Base-by-base conservation (phyloP, 2,888 invertebrate species). In the Xanthia icteritia region DNA sequence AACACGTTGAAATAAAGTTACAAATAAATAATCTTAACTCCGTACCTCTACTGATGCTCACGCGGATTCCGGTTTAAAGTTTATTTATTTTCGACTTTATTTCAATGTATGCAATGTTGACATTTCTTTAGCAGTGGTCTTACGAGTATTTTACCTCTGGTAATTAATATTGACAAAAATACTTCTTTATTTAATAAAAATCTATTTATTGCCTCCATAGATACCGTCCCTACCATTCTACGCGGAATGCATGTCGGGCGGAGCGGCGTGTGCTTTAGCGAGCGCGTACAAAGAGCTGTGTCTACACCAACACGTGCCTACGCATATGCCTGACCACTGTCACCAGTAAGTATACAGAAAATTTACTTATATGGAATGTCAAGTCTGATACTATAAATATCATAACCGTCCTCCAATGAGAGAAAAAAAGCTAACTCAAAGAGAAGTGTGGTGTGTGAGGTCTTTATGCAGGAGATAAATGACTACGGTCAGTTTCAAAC, bases 281-380 rank as follows among this genome's bases (percentile, higher is more conserved):
- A 97, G 98, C 88, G 98, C 98, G 0, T 99, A 99, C 94, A 97
- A 98, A 84, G 97, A 98, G 90, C 97, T 98, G 76, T 99, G 99
- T 92, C 95, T 97, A 58, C 97, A 97, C 82, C 97, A 97, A 65
- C 98, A 98, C 91, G 97, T 98, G 67, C 98, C 98, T 63, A 96
- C 98, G 51, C 97, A 98, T 88, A 98, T 98, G 87, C 99, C 99
- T 0, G 98, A 98, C 89, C 97, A 97, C 85, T 99, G 99, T 92
- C 97, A 98, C 87, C 97, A 97, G 98, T 98, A 92, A 97, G 98
- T 48, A 48, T 17, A 45, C 4, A 15, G 15, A 15, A 45, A 15
- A 45, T 45, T 4, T 42, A 42, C 42, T 42, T 42, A 42, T 11
- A 42, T 39, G 39, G 39, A 11, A 42, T 42, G 11, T 42, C 42